Evolutionary conservation across 2,113 vertebrate species (phyloP).

Genomic region (Myodes glareolus): DNA sequence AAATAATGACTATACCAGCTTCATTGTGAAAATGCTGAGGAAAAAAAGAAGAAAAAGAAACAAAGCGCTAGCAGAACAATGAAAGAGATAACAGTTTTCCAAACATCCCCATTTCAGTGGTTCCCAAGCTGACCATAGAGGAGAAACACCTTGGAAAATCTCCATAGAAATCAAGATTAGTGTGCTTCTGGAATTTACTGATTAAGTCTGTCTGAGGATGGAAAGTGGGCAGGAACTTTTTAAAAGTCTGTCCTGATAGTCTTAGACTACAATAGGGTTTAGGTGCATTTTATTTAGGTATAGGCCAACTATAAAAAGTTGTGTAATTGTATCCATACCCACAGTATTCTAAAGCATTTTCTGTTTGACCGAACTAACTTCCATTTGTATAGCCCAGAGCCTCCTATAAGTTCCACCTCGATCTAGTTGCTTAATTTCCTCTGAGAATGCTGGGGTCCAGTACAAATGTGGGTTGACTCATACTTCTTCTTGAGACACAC

Average conservation of each 20-base stretch:
- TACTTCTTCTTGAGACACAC: not conserved
- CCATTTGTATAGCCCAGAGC: not conserved
- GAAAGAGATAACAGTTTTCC: not conserved
- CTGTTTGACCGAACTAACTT: not conserved
- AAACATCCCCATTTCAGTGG: conserved; percentile 1
- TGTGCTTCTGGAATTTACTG: not conserved
- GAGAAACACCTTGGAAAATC: not conserved
- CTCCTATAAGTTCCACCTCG: not conserved
- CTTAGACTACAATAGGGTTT: not conserved
- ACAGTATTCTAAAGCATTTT: conserved; percentile 9
- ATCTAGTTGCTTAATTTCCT: not conserved
- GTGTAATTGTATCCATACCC: not conserved
- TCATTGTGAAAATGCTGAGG: not conserved
- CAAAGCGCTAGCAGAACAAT: not conserved
- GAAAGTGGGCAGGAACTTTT: not conserved
- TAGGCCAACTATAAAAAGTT: not conserved
- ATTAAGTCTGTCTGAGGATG: not conserved
- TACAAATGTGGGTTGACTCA: conserved; percentile 13
- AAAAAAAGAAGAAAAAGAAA: not conserved
- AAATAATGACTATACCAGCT: not conserved
- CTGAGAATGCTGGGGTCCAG: not conserved
- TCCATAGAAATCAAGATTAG: not conserved
- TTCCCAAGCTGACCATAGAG: not conserved
- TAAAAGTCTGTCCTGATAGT: not conserved
- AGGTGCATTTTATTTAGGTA: not conserved